Evolutionary conservation across 2,113 vertebrate genomes (phyloP), one percentile per base, ranked within the genome.

Genomic region (Alethe castanea): DNA sequence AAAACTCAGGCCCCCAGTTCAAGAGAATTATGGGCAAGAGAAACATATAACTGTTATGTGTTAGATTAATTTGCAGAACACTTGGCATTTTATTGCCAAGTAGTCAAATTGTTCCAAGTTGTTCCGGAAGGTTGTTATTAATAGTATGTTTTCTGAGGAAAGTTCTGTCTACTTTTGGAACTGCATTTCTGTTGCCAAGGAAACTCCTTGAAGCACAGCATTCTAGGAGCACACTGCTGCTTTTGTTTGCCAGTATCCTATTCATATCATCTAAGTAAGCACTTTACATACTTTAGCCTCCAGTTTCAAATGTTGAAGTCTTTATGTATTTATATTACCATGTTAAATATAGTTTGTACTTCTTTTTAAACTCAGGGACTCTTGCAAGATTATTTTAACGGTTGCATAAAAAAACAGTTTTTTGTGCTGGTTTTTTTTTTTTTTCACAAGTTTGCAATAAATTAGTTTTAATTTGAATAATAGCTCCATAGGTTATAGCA

Each of bases 91-190:
- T 97, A 96, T 97, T 98, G 98, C 98, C 98, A 99, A 99, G 98
- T 97, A 96, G 97, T 98, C 98, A 98, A 98, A 99, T 98, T 98
- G 98, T 98, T 98, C 98, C 98, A 98, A 98, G 98, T 98, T 98
- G 98, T 98, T 98, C 98, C 98, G 98, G 98, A 98, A 98, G 98
- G 98, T 97, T 98, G 98, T 98, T 98, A 98, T 98, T 98, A 98
- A 98, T 98, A 98, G 98, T 98, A 98, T 97, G 97, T 98, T 98
- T 98, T 98, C 98, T 98, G 97, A 98, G 97, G 98, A 98, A 98
- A 98, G 97, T 98, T 98, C 98, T 98, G 98, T 98, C 98, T 98
- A 98, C 98, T 98, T 98, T 98, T 98, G 98, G 98, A 98, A 98
- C 97, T 97, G 97, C 98, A 97, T 98, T 98, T 98, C 97, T 97